These are phyloP conservation scores for Entelurus aequoreus DNA, from an alignment of 2,113 vertebrate species.

Conservation along the genomic window DNA sequence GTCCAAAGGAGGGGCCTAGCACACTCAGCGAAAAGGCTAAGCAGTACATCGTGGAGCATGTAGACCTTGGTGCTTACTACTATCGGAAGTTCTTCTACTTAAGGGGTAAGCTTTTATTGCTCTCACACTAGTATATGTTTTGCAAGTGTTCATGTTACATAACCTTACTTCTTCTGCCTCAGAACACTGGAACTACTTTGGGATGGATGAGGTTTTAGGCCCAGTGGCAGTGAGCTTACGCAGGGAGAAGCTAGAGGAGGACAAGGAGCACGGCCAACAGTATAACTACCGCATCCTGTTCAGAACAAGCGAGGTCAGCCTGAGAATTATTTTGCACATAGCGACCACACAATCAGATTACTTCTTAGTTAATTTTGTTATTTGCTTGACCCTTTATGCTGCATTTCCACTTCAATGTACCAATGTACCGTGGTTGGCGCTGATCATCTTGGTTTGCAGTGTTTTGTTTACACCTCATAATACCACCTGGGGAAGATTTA, in stretches of 20 bases:
- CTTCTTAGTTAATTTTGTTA: no score
- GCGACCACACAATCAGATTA: no score
- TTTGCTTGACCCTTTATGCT: no score
- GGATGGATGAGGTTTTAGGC: constrained; percentile 87
- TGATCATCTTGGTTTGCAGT: no score
- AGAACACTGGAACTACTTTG: constrained; percentile 98
- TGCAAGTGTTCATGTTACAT: not conserved
- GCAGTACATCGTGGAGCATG: constrained; percentile 90
- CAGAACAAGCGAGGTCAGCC: constrained; percentile 90
- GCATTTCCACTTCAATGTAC: no score
- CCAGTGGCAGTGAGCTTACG: constrained; percentile 91
- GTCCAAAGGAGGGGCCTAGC: constrained; percentile 83
- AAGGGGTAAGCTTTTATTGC: constrained; percentile 74
- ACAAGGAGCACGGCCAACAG: constrained; percentile 88
- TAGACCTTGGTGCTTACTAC: constrained; percentile 91
- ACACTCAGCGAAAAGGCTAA: constrained; percentile 84
- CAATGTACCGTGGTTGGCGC: no score
- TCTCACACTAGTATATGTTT: not conserved
- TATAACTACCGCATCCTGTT: constrained; percentile 94
- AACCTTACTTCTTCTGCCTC: constrained; percentile 13
- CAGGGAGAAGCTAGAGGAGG: constrained; percentile 90
- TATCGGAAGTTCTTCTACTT: constrained; percentile 91
- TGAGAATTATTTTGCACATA: not conserved
- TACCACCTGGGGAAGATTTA: no score
- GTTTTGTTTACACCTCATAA: no score